Evolutionary conservation across 2,797 vertebrate genomes (phyloP).

Genomic region (Pantherophis vulpinus): DNA sequence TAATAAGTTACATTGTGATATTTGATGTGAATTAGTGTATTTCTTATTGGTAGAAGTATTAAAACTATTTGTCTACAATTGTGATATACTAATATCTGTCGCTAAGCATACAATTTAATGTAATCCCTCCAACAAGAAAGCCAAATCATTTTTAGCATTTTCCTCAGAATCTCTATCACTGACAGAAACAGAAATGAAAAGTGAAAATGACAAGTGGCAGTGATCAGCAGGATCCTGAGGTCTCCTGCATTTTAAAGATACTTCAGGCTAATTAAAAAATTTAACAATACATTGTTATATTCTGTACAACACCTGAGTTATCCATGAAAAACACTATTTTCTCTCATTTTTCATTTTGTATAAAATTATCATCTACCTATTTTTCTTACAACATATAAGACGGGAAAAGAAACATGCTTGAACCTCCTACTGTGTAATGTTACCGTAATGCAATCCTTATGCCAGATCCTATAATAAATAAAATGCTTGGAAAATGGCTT

Average conservation of each 20-base stretch:
- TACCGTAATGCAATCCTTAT: background rate
- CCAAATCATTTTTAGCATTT: background rate
- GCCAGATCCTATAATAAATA: constrained; percentile 38
- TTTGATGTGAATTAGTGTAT: background rate
- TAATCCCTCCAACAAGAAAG: background rate
- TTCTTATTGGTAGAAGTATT: background rate
- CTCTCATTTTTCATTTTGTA: background rate
- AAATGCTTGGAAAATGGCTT: constrained; percentile 39
- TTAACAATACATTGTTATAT: background rate
- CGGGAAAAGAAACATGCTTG: background rate
- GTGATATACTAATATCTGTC: background rate
- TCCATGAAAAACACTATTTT: background rate
- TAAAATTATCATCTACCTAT: background rate
- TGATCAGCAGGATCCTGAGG: background rate
- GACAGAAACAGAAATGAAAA: background rate
- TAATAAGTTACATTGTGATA: background rate
- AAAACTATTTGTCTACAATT: background rate
- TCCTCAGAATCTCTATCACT: background rate
- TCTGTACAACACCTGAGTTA: background rate
- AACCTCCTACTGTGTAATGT: background rate
- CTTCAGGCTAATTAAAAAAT: background rate
- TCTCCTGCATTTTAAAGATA: background rate
- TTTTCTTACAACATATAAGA: background rate
- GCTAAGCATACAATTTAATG: background rate
- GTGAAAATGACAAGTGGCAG: background rate